Evolutionary conservation across 2,113 vertebrate genomes (phyloP), one percentile per base, ranked within the genome.

Genomic region (Entelurus aequoreus): DNA sequence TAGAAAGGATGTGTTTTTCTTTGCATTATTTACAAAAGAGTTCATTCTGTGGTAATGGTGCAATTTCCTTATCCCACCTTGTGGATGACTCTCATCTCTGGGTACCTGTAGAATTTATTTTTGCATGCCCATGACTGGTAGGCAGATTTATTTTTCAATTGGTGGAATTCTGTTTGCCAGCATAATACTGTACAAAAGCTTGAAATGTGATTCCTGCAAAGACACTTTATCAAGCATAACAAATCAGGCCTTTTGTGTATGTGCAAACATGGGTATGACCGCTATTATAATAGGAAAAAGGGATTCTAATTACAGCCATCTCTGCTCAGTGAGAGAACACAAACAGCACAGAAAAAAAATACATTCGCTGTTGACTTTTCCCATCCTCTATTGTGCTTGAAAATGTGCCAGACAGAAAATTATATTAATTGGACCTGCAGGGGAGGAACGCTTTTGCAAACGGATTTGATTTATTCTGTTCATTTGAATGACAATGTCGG

Each of bases 401-500:
- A 71, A 82, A 79, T 71, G 75, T 60, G 28, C 65, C 62, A 60
- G 57, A 62, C 54, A 62, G 68, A 79, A 83, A 86, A 85, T 82
- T 58, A 72, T 74, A 75, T 85, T 84, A 89, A 88, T 86, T 83
- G 58, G 76, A 72, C 61, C 59, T 77, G 74, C 71, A 61, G 68
- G 63, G 60, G 68, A 49, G 76, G 79, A 72, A 75, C 38, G 53
- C n/a, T 68, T 75, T 84, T 74, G 73, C 60, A 61, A 50, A 79
- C 16, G 48, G 71, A 84, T 68, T 72, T 62, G 68, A 71, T 76
- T 71, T 81, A 84, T 82, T 77, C 75, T 72, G 40, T 64, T 87
- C 62, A 82, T 88, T 87, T 86, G 62, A 86, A 89, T 89, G 80
- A 90, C 83, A 89, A 87, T 87, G 60, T 74, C 72, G 21, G 79